A percentile compares a stretch with the other conserved stretches of the same genome.
Conservation (phyloP, 2,113 vertebrate species). For the Pomatostomus ruficeps region DNA sequence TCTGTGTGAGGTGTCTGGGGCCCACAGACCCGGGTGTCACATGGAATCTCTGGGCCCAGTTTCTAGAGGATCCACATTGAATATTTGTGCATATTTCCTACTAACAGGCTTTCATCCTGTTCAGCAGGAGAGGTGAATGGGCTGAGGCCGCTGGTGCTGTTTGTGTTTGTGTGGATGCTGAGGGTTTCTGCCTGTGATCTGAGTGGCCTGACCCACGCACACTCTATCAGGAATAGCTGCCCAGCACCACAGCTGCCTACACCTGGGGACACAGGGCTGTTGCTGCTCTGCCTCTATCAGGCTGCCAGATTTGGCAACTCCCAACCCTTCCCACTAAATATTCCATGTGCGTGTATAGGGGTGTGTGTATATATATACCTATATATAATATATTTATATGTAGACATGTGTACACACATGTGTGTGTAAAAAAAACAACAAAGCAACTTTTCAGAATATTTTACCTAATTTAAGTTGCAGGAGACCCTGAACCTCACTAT, state of each 20-base stretch:
- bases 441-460: background rate
- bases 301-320: background rate
- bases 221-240: rapidly evolving
- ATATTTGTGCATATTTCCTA: background rate
- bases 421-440: rapidly evolving
- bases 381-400: background rate
- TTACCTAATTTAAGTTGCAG: background rate
- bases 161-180: background rate
- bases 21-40: background rate
- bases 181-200: background rate
- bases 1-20: background rate
- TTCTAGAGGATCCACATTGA: background rate
- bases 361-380: rapidly evolving
- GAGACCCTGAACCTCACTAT: background rate
- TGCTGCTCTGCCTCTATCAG: background rate
- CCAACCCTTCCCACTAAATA: background rate
- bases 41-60: background rate
- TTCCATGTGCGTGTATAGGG: background rate
- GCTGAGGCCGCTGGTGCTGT: background rate
- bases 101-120: background rate
- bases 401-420: background rate
- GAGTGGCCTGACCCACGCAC: background rate
- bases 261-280: background rate
- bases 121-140: background rate
- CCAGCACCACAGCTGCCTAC: background rate